Percentiles rank a stretch among this genome's conserved stretches.
phyloP scores from a whole-genome alignment of 2,113 vertebrate species.

The Tylochromis polylepis region DNA sequence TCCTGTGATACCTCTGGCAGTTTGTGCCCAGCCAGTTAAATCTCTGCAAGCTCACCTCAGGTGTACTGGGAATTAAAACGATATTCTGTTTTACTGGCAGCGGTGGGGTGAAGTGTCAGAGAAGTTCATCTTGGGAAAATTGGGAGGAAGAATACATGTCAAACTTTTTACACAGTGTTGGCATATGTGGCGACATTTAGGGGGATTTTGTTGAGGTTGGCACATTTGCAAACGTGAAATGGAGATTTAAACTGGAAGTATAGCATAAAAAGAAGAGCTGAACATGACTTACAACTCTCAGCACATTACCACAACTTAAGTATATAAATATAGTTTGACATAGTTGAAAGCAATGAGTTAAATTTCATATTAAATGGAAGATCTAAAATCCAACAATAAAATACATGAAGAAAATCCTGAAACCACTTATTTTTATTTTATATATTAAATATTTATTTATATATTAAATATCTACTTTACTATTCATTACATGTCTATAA shows the following conservation, averaged over 20 bases:
- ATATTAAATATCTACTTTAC: too few relatives aligned
- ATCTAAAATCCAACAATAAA: too few relatives aligned
- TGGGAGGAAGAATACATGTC: background rate
- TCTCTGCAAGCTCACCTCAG: slow-evolving; percentile 13
- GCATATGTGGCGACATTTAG: background rate
- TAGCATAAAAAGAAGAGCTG: background rate
- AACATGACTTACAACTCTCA: background rate
- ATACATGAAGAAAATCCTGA: too few relatives aligned
- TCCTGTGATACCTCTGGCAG: slow-evolving; percentile 25
- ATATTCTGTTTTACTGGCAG: slow-evolving; percentile 32
- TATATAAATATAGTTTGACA: too few relatives aligned
- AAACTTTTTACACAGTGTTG: slow-evolving; percentile 5
- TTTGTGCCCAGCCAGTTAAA: slow-evolving; percentile 9
- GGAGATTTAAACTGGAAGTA: background rate
- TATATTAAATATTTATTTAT: too few relatives aligned
- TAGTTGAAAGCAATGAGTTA: too few relatives aligned
- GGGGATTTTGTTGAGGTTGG: background rate
- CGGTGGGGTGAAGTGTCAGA: slow-evolving; percentile 17
- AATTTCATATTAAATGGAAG: too few relatives aligned
- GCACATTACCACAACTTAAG: too few relatives aligned
- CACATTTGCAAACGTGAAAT: background rate
- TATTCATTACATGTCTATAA: too few relatives aligned
- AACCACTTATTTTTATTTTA: too few relatives aligned
- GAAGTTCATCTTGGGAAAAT: slow-evolving; percentile 7
- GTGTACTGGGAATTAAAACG: slow-evolving; percentile 7